Evolutionary conservation across 2,888 invertebrate genomes (phyloP).

Genomic region (Aphrophora alni): DNA sequence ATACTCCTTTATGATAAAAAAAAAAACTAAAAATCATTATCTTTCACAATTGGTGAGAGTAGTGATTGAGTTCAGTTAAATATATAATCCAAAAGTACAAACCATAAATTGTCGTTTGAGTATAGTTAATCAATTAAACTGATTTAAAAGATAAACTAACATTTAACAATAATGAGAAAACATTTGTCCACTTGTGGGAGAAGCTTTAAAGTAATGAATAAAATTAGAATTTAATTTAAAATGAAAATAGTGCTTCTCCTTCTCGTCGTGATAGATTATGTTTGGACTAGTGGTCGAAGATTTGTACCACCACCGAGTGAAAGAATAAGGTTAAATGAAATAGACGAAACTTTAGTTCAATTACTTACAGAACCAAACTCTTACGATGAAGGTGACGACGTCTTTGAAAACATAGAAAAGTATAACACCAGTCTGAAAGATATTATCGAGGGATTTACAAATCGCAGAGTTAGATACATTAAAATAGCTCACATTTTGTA

Average conservation of each 20-base stretch:
- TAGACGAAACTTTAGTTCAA: neutral
- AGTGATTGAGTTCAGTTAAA: neutral
- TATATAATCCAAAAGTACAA: neutral
- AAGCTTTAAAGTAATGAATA: neutral
- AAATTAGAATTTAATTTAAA: neutral
- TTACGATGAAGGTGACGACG: neutral
- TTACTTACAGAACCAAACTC: neutral
- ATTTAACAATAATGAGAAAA: neutral
- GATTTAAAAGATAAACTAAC: neutral
- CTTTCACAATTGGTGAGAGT: too few species aligned
- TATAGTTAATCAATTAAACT: neutral
- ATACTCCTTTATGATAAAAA: too few species aligned
- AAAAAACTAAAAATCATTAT: too few species aligned
- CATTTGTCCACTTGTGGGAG: neutral
- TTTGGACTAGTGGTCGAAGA: neutral
- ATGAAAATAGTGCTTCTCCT: neutral
- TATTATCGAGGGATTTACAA: conserved; percentile 25
- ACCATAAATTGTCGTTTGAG: neutral
- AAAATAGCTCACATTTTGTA: conserved; percentile 26
- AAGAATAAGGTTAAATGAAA: neutral
- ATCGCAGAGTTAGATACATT: conserved; percentile 17
- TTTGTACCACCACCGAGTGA: neutral
- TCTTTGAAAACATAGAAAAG: conserved; percentile 7
- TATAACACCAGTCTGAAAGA: conserved; percentile 27
- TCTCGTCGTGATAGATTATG: neutral